Base-by-base conservation (phyloP, 2,797 vertebrate species). In the Microhierax caerulescens region DNA sequence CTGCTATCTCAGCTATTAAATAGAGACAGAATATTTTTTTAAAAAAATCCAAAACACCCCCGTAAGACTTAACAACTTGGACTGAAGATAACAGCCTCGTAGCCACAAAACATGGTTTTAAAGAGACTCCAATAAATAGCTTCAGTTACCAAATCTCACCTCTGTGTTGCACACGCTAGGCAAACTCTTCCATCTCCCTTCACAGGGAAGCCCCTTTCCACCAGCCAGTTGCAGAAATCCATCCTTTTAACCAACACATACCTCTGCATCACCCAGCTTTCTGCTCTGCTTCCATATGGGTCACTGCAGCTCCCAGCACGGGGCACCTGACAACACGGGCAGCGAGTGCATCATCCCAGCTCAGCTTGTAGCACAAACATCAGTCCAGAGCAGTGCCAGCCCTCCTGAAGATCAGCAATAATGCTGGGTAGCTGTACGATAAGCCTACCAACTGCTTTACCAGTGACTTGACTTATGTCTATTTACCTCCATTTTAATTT, bases 1-100 rank as follows among this genome's bases (percentile, higher is more conserved):
- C 85, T 92, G 79, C 80, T 63, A 79, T 92, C 91, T 95, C 78
- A 95, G 87, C 85, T 95, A 72, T 93, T 94, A 93, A 96, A 85
- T 87, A 95, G 75, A 76, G 77, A 73, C 30, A 48, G 83, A 67
- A 92, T 95, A 92, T 94, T 93, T 84, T 82, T 77, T 92, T 91
- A 70, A 8, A 70, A 59, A 69, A 79, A 17, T 1, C 6, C 68
- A 36, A 68, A 87, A 73, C 56, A 85, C n/a, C 59, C 53, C 53
- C 73, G n/a, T 48, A 90, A 95, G 95, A 93, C 74, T 92, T 85
- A 74, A 54, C 90, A 94, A 69, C 50, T 94, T 16, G 10, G 74
- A 41, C 73, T 85, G 68, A 69, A 94, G 88, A 88, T 85, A 94
- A 74, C 36, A 84, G 87, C 74, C 61, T 54, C 14, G 34, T 74